A percentile compares a stretch with the other conserved stretches of the same genome.
These are phyloP conservation scores for Tragelaphus strepsiceros DNA, from an alignment of 2,113 vertebrate genomes.

Conservation along the genomic window DNA sequence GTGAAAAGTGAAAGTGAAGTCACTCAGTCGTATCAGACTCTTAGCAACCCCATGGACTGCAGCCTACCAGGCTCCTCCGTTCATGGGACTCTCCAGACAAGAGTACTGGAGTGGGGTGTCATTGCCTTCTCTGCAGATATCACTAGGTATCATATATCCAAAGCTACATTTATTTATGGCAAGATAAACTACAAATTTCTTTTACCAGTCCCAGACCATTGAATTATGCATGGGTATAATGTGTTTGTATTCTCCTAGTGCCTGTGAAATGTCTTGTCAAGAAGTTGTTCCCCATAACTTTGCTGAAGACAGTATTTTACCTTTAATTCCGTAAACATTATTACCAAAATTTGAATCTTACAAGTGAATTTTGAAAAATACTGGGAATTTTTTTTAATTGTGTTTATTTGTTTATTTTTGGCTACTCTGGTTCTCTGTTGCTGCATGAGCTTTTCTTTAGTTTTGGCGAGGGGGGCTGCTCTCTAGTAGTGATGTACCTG, in stretches of 20 bases:
- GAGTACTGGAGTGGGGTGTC: too few species aligned
- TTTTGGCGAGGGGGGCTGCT: accelerated
- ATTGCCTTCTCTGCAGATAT: too few species aligned
- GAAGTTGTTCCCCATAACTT: not conserved
- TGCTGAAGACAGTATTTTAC: not conserved
- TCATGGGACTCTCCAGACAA: too few species aligned
- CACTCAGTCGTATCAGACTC: too few species aligned
- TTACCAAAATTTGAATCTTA: not conserved
- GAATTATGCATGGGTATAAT: not conserved
- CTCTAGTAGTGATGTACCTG: not conserved
- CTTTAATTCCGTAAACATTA: not conserved
- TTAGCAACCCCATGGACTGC: too few species aligned
- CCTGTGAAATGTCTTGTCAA: not conserved
- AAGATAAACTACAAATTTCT: not conserved
- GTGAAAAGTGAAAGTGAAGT: too few species aligned
- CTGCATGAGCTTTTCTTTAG: not conserved
- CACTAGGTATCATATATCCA: not conserved
- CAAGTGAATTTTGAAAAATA: not conserved
- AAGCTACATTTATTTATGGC: not conserved
- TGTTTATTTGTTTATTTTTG: not conserved
- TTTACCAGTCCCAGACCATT: not conserved
- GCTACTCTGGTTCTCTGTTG: not conserved
- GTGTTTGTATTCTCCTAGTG: not conserved
- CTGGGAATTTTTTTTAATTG: not conserved
- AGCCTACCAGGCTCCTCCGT: too few species aligned